Percentiles rank a stretch among this genome's conserved stretches.
Evolutionary conservation across 2,113 vertebrate genomes (phyloP).

Genomic region (Microtus richardsoni): DNA sequence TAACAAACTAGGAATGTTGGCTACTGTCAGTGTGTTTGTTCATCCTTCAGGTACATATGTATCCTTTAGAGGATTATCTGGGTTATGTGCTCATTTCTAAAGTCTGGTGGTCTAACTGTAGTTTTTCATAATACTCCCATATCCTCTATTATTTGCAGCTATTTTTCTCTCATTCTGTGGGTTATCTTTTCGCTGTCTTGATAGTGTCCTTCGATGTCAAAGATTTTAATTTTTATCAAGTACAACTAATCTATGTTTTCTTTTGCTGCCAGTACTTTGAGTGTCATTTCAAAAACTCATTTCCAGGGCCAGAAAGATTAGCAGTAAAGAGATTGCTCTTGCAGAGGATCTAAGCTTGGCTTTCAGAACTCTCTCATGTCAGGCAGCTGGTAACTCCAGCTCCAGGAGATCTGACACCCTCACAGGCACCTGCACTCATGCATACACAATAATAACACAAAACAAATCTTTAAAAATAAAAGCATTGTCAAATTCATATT

Average conservation of each 20-base stretch:
- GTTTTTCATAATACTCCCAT: not conserved
- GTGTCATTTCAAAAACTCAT: not conserved
- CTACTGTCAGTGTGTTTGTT: not conserved
- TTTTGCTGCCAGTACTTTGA: not conserved
- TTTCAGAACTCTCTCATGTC: not conserved
- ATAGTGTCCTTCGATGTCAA: not conserved
- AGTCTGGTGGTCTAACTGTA: not conserved
- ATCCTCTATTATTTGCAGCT: not conserved
- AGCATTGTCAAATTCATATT: not conserved
- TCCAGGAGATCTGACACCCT: not conserved
- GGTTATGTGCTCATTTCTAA: not conserved
- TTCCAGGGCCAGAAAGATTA: not conserved
- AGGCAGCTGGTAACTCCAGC: not conserved
- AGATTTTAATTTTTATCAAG: constrained; percentile 42
- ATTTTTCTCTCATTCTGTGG: not conserved
- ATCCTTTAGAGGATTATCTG: not conserved
- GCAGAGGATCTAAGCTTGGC: too few relatives aligned
- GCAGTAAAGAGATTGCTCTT: too few relatives aligned
- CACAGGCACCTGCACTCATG: not conserved
- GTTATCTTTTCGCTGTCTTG: not conserved
- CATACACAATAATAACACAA: not conserved
- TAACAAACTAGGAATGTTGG: not conserved
- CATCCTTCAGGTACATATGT: not conserved
- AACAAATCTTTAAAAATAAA: not conserved
- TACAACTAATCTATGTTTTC: not conserved